Evolutionary conservation across 2,797 vertebrate species (phyloP).

Genomic region (Liasis olivaceus): DNA sequence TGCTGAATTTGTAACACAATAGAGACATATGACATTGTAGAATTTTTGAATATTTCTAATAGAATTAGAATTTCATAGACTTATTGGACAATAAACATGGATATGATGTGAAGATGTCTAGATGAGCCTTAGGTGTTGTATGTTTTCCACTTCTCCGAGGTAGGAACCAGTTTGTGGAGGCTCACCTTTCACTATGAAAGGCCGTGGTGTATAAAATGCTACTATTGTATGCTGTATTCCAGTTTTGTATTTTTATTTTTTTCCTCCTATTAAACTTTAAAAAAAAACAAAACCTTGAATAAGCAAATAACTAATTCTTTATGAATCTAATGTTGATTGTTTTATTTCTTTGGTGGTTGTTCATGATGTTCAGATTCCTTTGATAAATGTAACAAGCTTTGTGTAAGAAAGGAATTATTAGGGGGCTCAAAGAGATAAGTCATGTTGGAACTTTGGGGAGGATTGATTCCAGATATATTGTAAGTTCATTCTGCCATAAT

Average conservation of each 20-base stretch:
- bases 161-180: background rate
- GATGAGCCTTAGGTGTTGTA: background rate
- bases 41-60: background rate
- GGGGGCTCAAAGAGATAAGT: constrained; percentile 17
- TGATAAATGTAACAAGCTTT: background rate
- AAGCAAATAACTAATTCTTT: background rate
- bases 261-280: background rate
- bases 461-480: constrained; percentile 34
- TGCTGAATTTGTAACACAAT: background rate
- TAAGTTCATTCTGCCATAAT: background rate
- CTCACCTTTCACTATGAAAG: background rate
- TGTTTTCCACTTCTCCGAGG: background rate
- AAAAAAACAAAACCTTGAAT: background rate
- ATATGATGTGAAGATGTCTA: background rate
- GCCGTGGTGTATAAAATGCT: background rate
- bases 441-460: constrained; percentile 30
- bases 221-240: background rate
- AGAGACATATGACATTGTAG: background rate
- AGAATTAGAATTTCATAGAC: background rate
- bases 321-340: background rate
- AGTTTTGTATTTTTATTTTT: background rate
- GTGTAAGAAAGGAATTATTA: constrained; percentile 15
- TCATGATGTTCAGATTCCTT: constrained; percentile 2
- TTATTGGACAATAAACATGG: background rate
- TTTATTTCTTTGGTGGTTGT: background rate